phyloP scores from a whole-genome alignment of 2,888 invertebrate species.

The Cheilosia grossa region DNA sequence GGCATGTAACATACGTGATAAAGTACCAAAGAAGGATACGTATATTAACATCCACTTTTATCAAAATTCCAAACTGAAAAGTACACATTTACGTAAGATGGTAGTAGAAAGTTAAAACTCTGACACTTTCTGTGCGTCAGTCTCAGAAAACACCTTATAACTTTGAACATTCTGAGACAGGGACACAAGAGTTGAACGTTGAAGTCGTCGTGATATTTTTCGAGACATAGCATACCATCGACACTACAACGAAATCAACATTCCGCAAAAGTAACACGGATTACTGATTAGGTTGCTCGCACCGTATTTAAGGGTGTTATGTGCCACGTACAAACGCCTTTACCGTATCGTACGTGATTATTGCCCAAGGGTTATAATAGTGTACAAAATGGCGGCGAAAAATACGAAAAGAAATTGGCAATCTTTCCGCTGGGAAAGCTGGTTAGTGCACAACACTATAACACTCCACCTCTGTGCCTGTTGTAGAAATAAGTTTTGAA shows the following conservation, averaged over 20 bases:
- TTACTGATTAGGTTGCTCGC: constrained; percentile 71
- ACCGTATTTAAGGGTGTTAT: constrained; percentile 50
- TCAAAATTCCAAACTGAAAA: constrained; percentile 1
- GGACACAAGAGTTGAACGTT: constrained; percentile 23
- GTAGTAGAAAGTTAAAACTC: constrained; percentile 47
- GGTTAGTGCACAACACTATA: constrained; percentile 21
- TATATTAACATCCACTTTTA: constrained; percentile 45
- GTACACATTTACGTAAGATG: constrained; percentile 28
- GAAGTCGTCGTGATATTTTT: constrained; percentile 32
- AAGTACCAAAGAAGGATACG: constrained; percentile 43
- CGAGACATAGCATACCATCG: constrained; percentile 41
- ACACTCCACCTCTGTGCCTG: constrained; percentile 32
- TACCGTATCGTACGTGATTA: constrained; percentile 67
- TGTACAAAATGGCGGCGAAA: constrained; percentile 48
- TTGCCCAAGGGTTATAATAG: constrained; percentile 31
- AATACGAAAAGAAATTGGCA: constrained; percentile 45
- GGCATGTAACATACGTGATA: constrained; percentile 49
- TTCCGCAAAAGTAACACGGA: constrained; percentile 72
- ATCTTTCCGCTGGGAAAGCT: constrained; percentile 22
- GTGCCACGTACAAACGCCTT: constrained; percentile 67
- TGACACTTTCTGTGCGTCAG: constrained; percentile 46
- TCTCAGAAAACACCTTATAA: constrained; percentile 57
- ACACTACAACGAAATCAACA: constrained; percentile 59
- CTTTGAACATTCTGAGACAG: constrained; percentile 19
- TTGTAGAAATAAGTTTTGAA: not conserved